Evolutionary conservation across 2,888 invertebrate species (phyloP), one percentile per base, ranked within the genome.

Genomic region (Pyralis farinalis): DNA sequence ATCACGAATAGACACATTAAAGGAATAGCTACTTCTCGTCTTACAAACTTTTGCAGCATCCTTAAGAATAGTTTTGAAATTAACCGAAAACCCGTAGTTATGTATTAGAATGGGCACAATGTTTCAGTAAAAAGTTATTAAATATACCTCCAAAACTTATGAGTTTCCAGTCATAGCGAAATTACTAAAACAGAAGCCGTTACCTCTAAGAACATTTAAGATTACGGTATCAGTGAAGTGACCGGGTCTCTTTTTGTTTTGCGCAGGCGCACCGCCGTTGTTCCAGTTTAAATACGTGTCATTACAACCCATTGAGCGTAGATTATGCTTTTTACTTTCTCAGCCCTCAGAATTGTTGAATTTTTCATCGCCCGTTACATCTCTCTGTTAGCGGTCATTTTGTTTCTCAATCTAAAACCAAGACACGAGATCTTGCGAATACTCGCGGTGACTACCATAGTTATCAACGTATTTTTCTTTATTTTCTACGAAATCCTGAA

Each of bases 221-320:
- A 55, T 65, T 68, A 65, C 66, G 62, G 63, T 66, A 71, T 64
- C 51, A 62, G 62, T 43, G 52, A 67, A 69, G 71, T 76, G 59
- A 78, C 77, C 72, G 58, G 77, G 80, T 78, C 63, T 2, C 57
- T 65, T 66, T 64, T 74, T 76, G 69, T 67, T 54, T 44, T 43
- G 52, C 42, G 16, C 16, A 2, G 16, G 16, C 16, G 16, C 16
- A 16, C 16, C 38, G 43, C 45, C n/a, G 9, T 20, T 28, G 11
- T 34, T 5, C 34, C 10, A 9, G 10, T 34, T 56, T 51, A 55
- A 61, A 16, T 16, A 16, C 16, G 16, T 16, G 3, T 4, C 16
- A 16, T 16, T 16, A 16, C 16, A 57, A 61, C 53, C 58, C 56
- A 55, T 52, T 49, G 4, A 3, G 4, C 16, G 16, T 16, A 16